These are phyloP conservation scores for Meiosimyza decipiens DNA, from an alignment of 2,888 invertebrate genomes.

Conservation along the genomic window DNA sequence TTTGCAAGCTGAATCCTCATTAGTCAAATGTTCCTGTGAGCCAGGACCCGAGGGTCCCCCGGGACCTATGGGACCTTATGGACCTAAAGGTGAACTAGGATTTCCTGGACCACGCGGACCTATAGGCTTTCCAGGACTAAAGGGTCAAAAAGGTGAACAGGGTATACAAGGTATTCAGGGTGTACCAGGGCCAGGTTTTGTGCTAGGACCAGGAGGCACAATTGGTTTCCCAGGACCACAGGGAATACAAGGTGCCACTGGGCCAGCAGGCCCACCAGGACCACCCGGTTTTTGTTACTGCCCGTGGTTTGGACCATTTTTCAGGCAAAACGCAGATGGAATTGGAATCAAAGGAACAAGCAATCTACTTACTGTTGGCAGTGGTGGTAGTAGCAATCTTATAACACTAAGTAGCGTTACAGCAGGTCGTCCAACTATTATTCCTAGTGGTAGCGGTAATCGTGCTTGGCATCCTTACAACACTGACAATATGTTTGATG, in stretches of 20 bases:
- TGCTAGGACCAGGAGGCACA: neutral
- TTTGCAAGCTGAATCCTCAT: neutral
- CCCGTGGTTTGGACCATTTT: neutral
- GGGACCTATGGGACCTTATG: constrained; percentile 14
- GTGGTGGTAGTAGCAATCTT: neutral
- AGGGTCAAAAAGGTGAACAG: constrained; percentile 5
- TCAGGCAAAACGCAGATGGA: neutral
- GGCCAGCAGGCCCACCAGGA: neutral
- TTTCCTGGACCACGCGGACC: constrained; percentile 15
- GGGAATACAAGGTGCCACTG: neutral
- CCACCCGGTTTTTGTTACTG: neutral
- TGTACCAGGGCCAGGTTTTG: neutral
- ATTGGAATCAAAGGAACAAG: no score
- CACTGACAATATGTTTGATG: no score
- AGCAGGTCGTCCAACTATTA: neutral
- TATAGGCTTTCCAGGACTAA: constrained; percentile 10
- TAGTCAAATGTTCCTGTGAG: constrained; percentile 19
- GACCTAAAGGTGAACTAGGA: constrained; percentile 24
- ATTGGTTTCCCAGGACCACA: neutral
- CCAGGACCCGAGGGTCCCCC: constrained; percentile 4
- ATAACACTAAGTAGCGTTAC: neutral
- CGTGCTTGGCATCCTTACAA: no score
- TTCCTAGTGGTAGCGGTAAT: neutral
- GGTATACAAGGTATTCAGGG: constrained; percentile 4
- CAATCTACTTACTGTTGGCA: neutral